Evolutionary conservation across 2,113 vertebrate genomes (phyloP), one percentile per base, ranked within the genome.

Genomic region (Oryzias melastigma): DNA sequence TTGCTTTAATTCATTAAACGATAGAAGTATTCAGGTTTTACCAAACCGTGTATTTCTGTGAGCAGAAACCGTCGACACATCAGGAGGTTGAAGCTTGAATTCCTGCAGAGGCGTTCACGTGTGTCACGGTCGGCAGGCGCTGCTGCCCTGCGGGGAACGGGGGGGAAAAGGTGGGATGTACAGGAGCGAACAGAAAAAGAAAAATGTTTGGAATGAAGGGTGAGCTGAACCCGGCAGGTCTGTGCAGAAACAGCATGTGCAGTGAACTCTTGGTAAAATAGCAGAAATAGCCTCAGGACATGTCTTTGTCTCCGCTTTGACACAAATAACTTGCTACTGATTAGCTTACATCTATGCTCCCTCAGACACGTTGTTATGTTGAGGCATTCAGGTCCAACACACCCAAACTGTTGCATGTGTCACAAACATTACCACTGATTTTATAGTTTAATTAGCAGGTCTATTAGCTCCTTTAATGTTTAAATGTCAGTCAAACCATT

Each of bases 171-270:
- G 48, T 77, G 75, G 72, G 42, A 83, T 84, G 82, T 71, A 86
- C 68, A 80, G 58, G 76, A 77, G 73, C 47, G 67, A 77, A 65
- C 40, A 51, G 67, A 80, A 62, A 65, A 77, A 47, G 75, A 91
- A 81, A 82, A 88, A 93, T 93, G 87, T 64, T 17, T 88, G 80
- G 90, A 92, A 92, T 92, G 87, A 88, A 47, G 60, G 66, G 69
- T 77, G 77, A 86, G 80, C 79, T 86, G 83, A 78, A 78, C 55
- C 65, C 22, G 69, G 78, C 92, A 93, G 89, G 92, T 92, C 91
- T 90, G 87, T 89, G 83, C 92, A 93, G 76, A 85, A 53, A 82
- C 77, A 71, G 47, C 68, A 60, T 82, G 71, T 7, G 57, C 74
- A 62, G 59, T 85, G 83, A 91, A 88, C 86, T 89, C 77, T 51